phyloP scores from a whole-genome alignment of 1,140 invertebrate genomes.

The Bilobella aurantiaca region DNA sequence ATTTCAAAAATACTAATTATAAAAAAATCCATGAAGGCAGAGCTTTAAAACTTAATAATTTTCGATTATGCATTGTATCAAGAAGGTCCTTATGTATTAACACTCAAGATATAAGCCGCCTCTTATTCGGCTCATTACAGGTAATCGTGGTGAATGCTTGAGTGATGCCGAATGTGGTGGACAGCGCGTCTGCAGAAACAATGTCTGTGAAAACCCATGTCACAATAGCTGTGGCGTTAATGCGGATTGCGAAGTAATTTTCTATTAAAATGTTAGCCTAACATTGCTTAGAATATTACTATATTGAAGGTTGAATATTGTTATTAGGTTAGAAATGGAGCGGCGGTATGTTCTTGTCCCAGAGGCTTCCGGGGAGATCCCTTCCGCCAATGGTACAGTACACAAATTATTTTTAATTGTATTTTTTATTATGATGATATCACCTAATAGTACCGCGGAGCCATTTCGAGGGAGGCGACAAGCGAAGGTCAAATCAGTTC shows the following conservation, averaged over 20 bases:
- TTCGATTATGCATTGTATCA: no score
- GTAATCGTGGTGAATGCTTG: slow-evolving; percentile 62
- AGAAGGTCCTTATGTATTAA: slow-evolving; percentile 11
- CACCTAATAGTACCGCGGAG: slow-evolving; percentile 17
- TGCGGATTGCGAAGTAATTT: slow-evolving; percentile 42
- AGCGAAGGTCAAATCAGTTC: neutral
- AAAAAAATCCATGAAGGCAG: no score
- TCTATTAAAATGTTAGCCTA: no score
- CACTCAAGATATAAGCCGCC: slow-evolving; percentile 9
- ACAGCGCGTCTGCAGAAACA: slow-evolving; percentile 59
- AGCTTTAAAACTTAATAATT: no score
- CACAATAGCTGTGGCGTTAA: slow-evolving; percentile 21
- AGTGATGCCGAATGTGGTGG: slow-evolving; percentile 60
- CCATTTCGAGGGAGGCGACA: slow-evolving; percentile 24
- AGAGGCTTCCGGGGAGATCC: slow-evolving; percentile 22
- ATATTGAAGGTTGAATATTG: no score
- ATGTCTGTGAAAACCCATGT: slow-evolving; percentile 35
- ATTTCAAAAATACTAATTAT: no score
- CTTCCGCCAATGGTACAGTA: slow-evolving; percentile 13
- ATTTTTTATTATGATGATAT: neutral
- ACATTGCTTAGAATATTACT: no score
- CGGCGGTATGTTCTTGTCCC: slow-evolving; percentile 55
- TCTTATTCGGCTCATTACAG: slow-evolving; percentile 35
- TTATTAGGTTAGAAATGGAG: slow-evolving; percentile 63
- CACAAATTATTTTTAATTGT: neutral